phyloP scores from a whole-genome alignment of 2,113 vertebrate species.

The Mustela nigripes region DNA sequence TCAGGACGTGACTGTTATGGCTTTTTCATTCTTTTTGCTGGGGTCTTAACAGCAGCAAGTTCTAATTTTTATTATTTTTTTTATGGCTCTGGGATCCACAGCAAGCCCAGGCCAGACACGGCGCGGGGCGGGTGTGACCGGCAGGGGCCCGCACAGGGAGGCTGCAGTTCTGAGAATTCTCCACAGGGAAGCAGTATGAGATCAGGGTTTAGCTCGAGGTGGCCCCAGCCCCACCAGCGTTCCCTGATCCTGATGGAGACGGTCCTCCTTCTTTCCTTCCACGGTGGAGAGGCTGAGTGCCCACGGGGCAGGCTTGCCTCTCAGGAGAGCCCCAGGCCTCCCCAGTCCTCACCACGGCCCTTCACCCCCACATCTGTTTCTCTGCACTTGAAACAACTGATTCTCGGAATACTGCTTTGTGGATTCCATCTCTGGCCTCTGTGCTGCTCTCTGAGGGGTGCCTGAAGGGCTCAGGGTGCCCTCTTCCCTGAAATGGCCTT shows the following conservation, averaged over 20 bases:
- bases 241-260: neutral
- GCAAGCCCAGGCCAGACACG: neutral
- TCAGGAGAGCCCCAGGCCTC: neutral
- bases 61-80: neutral
- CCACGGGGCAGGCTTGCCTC: neutral
- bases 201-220: conserved; percentile 84
- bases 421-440: neutral
- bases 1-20: neutral
- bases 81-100: neutral
- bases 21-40: neutral
- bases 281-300: neutral
- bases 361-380: neutral
- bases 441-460: neutral
- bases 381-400: neutral
- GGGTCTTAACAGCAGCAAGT: neutral
- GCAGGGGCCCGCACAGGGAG: neutral
- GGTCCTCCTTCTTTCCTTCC: neutral
- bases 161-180: conserved; percentile 84
- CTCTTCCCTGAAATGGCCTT: neutral
- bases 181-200: conserved; percentile 92
- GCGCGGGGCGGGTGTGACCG: neutral
- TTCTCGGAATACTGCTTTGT: neutral
- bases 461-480: neutral
- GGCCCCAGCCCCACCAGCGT: neutral
- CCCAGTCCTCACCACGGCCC: neutral